These are phyloP conservation scores for Lordiphosa fenestrarum DNA, from an alignment of 2,888 invertebrate genomes.

Conservation along the genomic window DNA sequence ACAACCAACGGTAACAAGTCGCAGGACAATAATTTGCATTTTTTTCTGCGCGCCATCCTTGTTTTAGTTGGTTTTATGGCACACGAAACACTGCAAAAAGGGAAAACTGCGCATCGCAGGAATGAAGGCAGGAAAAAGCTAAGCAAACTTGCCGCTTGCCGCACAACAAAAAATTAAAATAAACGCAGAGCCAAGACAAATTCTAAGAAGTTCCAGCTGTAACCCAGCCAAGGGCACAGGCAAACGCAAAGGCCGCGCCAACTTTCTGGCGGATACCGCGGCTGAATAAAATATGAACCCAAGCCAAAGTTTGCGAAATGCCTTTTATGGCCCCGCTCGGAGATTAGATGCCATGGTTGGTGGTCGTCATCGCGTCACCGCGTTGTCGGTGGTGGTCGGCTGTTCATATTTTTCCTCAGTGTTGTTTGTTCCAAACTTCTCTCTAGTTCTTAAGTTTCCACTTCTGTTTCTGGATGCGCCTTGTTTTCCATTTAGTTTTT, in stretches of 20 bases:
- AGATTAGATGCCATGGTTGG: constrained; percentile 47
- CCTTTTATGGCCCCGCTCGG: constrained; percentile 63
- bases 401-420: constrained; percentile 39
- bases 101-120: constrained; percentile 20
- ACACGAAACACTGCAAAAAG: constrained; percentile 45
- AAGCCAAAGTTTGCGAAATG: constrained; percentile 65
- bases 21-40: constrained; percentile 70
- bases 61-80: constrained; percentile 62
- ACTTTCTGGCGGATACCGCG: constrained; percentile 46
- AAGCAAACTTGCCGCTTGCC: constrained; percentile 25
- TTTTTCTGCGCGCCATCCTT: constrained; percentile 51
- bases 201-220: constrained; percentile 49
- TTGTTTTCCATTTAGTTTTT: constrained; percentile 20
- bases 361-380: constrained; percentile 17
- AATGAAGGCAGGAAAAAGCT: constrained; percentile 25
- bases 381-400: constrained; percentile 16
- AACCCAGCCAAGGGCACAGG: constrained; percentile 27
- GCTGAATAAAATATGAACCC: constrained; percentile 69
- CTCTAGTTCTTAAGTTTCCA: constrained; percentile 53
- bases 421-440: constrained; percentile 59
- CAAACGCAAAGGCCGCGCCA: constrained; percentile 17
- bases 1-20: constrained; percentile 26
- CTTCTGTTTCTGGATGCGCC: constrained; percentile 24
- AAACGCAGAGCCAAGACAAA: constrained; percentile 45
- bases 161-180: constrained; percentile 56